Evolutionary conservation across 2,888 invertebrate species (phyloP).

Genomic region (Pammene fasciana): DNA sequence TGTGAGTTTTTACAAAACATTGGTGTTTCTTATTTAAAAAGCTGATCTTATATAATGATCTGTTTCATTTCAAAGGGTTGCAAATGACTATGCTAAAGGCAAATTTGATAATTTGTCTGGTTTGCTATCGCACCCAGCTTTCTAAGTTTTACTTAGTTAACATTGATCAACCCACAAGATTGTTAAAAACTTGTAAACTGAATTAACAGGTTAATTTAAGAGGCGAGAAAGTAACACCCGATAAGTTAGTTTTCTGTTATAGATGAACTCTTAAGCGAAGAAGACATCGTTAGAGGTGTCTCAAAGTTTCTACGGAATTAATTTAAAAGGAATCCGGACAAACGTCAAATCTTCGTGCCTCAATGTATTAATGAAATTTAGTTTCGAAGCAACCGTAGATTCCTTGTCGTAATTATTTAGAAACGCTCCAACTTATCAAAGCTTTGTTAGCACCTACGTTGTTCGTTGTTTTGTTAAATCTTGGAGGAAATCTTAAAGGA

Average conservation of each 20-base stretch:
- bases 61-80: too few species aligned
- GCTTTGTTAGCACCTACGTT: not conserved
- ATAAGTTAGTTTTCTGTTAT: slow-evolving; percentile 57
- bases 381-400: slow-evolving; percentile 8
- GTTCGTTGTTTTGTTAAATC: slow-evolving; percentile 7
- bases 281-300: slow-evolving; percentile 67
- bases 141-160: slow-evolving; percentile 18
- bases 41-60: too few species aligned
- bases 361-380: slow-evolving; percentile 32
- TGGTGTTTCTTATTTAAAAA: too few species aligned
- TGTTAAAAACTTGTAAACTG: slow-evolving; percentile 44
- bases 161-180: slow-evolving; percentile 41
- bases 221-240: slow-evolving; percentile 51
- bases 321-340: slow-evolving; percentile 50
- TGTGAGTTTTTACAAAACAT: not conserved
- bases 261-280: slow-evolving; percentile 58
- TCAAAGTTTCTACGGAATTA: slow-evolving; percentile 60
- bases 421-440: slow-evolving; percentile 13
- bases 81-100: too few species aligned
- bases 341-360: slow-evolving; percentile 41
- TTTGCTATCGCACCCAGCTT: not conserved
- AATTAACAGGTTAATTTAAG: slow-evolving; percentile 47
- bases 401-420: slow-evolving; percentile 9
- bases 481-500: not conserved
- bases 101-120: not conserved